Base-by-base conservation (phyloP, 2,888 invertebrate species). In the Tetragonisca angustula region DNA sequence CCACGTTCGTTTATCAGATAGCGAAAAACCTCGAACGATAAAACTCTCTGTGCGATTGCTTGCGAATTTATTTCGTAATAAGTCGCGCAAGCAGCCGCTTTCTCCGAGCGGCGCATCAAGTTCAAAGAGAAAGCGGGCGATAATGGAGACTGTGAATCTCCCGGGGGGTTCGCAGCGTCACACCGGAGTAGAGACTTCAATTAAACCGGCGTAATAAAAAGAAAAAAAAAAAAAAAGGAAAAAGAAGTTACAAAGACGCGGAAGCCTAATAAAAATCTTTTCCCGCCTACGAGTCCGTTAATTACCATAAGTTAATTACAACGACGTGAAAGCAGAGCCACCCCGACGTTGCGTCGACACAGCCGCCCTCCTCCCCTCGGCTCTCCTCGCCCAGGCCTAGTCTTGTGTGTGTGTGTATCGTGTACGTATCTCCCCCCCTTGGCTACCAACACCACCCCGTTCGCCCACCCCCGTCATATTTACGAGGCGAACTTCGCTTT, bases 401-500 rank as follows among this genome's bases (percentile, higher is more conserved):
- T 17, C 21, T 2, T 49, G 24, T 43, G 21, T 50, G 24, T 32
- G 24, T 50, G 24, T 32, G 24, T 50, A 71, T 43, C 19, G 11
- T 59, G 24, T 24, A 49, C 17, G 19, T 21, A 62, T 73, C 72
- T 43, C 9, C 9, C 43, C 43, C 43, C 49, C 15, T 49, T 15
- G 21, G 62, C 59, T n/a, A 9, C n/a, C 15, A 32, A 17, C 32
- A 19, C 69, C 72, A 73, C 59, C 68, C 67, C 19, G 6, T 49
- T 4, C 19, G 17, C 32, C 70, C 70, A 56, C 81, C 69, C 79
- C 73, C 86, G 76, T 79, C 77, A 86, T 91, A 92, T 93, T 93
- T 92, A 93, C 91, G 92, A 92, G 89, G 90, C 84, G 88, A 93
- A 93, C 90, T 92, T 92, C 91, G 90, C 91, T 92, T 89, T 88